Evolutionary conservation across 2,888 invertebrate species (phyloP).

Genomic region (Thysanoteuthis rhombus): DNA sequence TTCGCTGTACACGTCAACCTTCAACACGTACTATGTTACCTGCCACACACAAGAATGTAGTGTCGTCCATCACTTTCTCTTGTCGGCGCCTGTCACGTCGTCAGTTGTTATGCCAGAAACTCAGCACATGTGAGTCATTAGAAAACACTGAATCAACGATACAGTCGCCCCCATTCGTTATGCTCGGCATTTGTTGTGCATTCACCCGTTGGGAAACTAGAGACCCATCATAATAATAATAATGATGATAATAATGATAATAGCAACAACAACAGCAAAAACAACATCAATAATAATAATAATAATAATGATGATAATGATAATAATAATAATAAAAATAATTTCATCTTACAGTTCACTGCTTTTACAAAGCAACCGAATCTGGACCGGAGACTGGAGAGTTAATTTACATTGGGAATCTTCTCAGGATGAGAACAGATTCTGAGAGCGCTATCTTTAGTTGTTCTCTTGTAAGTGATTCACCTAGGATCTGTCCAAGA

Average conservation of each 20-base stretch:
- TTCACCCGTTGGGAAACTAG: neutral
- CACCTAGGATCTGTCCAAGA: too few species aligned
- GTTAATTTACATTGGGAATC: too few species aligned
- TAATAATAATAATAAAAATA: neutral
- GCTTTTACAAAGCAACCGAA: too few species aligned
- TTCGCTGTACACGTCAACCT: neutral
- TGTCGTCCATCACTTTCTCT: neutral
- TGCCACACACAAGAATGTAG: neutral
- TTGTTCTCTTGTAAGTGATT: too few species aligned
- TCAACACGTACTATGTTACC: slow-evolving; percentile 12
- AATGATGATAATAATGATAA: too few species aligned
- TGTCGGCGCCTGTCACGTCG: neutral
- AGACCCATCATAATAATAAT: neutral
- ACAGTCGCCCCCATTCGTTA: neutral
- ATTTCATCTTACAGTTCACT: too few species aligned
- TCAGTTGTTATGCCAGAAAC: neutral
- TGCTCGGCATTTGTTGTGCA: neutral
- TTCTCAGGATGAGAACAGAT: too few species aligned
- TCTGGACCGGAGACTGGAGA: too few species aligned
- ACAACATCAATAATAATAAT: too few species aligned
- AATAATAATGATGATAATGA: neutral
- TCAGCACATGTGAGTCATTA: neutral
- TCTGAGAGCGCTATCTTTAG: too few species aligned
- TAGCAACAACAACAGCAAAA: too few species aligned
- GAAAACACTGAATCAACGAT: neutral